A percentile compares a stretch with the other conserved stretches of the same genome.
Evolutionary conservation across 2,113 vertebrate species (phyloP).

Genomic region (Pygathrix nemaeus): DNA sequence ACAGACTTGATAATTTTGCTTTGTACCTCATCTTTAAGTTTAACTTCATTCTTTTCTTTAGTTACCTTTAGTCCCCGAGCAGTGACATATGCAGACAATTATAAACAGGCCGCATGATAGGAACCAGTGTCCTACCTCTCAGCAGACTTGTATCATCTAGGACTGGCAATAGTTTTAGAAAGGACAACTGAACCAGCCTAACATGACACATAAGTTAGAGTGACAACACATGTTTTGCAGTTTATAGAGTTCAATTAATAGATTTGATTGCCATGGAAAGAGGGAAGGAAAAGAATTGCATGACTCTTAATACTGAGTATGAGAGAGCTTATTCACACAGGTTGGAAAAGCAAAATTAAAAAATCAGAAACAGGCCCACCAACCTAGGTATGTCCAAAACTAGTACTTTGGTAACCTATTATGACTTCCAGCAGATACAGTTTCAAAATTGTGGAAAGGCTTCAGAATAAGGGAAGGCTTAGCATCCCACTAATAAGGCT

Average conservation of each 20-base stretch:
- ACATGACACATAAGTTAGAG: background rate
- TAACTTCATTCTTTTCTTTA: conserved; percentile 11
- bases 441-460: conserved; percentile 67
- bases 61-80: background rate
- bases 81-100: conserved; percentile 23
- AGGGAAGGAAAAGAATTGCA: conserved; percentile 16
- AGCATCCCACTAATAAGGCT: conserved; percentile 64
- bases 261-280: conserved; percentile 55
- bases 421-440: conserved; percentile 64
- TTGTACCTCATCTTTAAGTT: conserved; percentile 19
- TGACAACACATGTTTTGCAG: conserved; percentile 29
- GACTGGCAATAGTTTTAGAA: conserved; percentile 28
- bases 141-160: background rate
- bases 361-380: conserved; percentile 66
- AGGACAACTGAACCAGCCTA: background rate
- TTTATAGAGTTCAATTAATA: conserved; percentile 54
- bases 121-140: background rate
- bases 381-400: conserved; percentile 55
- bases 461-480: conserved; percentile 71
- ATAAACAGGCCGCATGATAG: background rate
- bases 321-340: conserved; percentile 61
- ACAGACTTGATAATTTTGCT: background rate
- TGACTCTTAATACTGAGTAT: conserved; percentile 14
- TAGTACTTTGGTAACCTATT: conserved; percentile 66
- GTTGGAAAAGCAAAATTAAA: conserved; percentile 64